Evolutionary conservation across 2,113 vertebrate genomes (phyloP).

Genomic region (Campylomormyrus tamandua): DNA sequence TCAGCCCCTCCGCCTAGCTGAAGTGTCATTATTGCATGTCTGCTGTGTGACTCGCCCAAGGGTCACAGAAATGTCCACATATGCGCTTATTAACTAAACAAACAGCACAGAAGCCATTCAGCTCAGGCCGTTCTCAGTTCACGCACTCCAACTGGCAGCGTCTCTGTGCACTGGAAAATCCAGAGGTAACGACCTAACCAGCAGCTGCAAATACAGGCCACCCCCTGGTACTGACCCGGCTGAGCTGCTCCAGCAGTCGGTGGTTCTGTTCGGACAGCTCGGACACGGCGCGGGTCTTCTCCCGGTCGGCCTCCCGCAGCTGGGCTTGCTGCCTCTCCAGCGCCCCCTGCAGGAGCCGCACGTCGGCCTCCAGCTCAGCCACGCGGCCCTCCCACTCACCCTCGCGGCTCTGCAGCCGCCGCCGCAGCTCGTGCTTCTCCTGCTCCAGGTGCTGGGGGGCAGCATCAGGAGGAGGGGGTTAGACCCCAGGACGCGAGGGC

Average conservation of each 20-base stretch:
- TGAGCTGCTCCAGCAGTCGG: conserved; percentile 90
- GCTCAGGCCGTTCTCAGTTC: background rate
- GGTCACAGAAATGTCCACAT: background rate
- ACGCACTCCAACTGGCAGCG: background rate
- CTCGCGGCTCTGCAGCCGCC: conserved; percentile 85
- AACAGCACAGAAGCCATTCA: background rate
- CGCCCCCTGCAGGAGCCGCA: conserved; percentile 86
- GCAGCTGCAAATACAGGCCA: background rate
- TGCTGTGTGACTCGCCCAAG: background rate
- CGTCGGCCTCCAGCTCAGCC: conserved; percentile 87
- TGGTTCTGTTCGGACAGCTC: conserved; percentile 97
- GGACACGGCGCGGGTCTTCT: conserved; percentile 79
- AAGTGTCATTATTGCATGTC: background rate
- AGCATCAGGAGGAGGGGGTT: background rate
- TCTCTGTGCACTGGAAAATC: background rate
- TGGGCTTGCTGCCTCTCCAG: conserved; percentile 87
- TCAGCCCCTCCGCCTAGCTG: background rate
- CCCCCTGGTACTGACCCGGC: conserved; percentile 70
- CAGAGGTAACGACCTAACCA: background rate
- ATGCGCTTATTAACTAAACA: background rate
- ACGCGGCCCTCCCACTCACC: conserved; percentile 96
- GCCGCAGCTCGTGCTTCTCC: conserved; percentile 86
- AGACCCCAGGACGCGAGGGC: background rate
- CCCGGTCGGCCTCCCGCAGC: conserved; percentile 79
- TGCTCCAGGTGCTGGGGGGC: conserved; percentile 81